Evolutionary conservation across 2,797 vertebrate species (phyloP), one percentile per base, ranked within the genome.

Genomic region (Syndactyla subalaris): DNA sequence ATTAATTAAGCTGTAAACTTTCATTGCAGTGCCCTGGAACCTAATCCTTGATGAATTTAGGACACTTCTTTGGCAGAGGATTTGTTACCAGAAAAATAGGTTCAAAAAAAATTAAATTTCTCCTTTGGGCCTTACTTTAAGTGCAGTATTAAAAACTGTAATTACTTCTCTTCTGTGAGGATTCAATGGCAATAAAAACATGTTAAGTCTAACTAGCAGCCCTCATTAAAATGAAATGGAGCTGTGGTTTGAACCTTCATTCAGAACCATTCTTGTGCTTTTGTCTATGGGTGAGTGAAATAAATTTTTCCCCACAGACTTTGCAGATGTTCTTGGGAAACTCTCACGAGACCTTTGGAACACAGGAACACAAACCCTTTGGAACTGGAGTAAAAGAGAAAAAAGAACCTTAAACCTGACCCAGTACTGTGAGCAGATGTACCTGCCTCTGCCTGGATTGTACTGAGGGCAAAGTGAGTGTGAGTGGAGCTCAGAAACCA

Each of bases 351-450:
- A 72, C 9, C 5, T 83, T 89, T 76, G 63, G n/a, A 72, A 82
- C 34, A 27, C 4, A 14, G 30, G 48, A 48, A 32, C 36, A 39
- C 13, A 68, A 86, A 57, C 14, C 3, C 2, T 49, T 75, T 54
- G 48, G 30, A 73, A 39, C 19, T 41, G 49, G 22, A 59, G 12
- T 38, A 29, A 73, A 52, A 51, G 22, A 45, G 12, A 48, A 85
- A 49, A 67, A 76, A 32, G 32, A n/a, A n/a, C 20, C 62, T 63
- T 45, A 51, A 45, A 57, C 14, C 15, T 88, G 0, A 0, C 0
- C 1, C 24, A 21, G 27, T 54, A 21, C 41, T 0, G 0, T 72
- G 52, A 81, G 46, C 36, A 78, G 45, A 23, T 0, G 1, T 23
- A 39, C 4, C 4, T 58, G 11, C 38, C 23, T 23, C 11, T 66